Percentiles rank a stretch among this genome's conserved stretches.
Conservation (phyloP, 2,113 vertebrate species). For the Phainopepla nitens region DNA sequence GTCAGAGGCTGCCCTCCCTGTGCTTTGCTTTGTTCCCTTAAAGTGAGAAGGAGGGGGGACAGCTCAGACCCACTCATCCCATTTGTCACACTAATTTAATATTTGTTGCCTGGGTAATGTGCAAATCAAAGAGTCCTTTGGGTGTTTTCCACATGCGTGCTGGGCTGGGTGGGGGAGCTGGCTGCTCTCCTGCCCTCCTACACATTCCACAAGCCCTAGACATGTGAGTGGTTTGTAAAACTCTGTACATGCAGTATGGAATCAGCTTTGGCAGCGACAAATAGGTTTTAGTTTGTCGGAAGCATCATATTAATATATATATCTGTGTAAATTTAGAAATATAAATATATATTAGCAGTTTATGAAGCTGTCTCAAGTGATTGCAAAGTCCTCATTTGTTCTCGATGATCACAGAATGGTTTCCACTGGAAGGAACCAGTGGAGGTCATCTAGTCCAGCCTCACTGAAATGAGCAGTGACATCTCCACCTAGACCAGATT, state of each 20-base stretch:
- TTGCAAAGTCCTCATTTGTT: not conserved
- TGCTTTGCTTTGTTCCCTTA: not conserved
- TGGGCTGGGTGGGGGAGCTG: not conserved
- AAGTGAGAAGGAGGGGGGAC: not conserved
- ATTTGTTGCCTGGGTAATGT: not conserved
- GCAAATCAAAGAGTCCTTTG: not conserved
- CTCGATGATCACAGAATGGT: not conserved
- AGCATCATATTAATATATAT: not conserved
- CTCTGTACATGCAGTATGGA: not conserved
- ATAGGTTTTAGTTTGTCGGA: not conserved
- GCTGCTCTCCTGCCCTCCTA: not conserved
- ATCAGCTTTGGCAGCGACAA: not conserved
- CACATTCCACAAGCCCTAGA: not conserved
- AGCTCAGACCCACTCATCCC: not conserved
- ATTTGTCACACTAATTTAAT: not conserved
- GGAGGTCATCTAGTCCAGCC: not conserved
- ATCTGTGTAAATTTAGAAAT: not conserved
- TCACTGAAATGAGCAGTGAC: not conserved
- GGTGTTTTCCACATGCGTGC: not conserved
- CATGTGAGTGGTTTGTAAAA: not conserved
- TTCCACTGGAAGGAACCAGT: not conserved
- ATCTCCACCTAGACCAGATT: not conserved
- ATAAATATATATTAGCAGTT: not conserved
- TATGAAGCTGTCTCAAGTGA: not conserved
- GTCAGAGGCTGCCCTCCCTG: not conserved